Conservation (phyloP, 2,113 vertebrate genomes). For the Peromyscus polionotus region DNA sequence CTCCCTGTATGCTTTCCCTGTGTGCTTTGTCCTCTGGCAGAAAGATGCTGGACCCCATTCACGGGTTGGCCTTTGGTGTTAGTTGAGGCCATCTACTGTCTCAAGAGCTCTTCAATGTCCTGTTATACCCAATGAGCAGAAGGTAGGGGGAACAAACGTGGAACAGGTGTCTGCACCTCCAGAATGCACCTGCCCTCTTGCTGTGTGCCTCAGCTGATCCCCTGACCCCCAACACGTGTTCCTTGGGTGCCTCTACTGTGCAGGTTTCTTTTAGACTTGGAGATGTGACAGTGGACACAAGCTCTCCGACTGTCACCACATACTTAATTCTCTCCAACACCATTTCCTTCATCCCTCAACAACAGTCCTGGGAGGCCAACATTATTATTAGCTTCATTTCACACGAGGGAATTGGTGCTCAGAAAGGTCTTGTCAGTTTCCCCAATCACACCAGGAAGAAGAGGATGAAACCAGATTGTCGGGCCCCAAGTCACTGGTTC, state of each 20-base stretch:
- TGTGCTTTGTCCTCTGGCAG: neutral
- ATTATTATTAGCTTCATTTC: neutral
- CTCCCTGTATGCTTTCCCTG: too few relatives aligned
- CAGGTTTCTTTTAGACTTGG: neutral
- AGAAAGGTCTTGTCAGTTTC: neutral
- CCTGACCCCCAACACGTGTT: neutral
- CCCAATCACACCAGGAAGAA: neutral
- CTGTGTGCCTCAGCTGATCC: neutral
- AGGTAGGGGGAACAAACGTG: neutral
- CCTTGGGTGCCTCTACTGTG: fast-evolving
- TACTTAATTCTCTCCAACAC: neutral
- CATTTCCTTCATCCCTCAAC: neutral
- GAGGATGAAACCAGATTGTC: neutral
- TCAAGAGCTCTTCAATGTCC: neutral
- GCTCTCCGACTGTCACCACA: too few relatives aligned
- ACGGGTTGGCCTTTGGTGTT: neutral
- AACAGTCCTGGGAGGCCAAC: neutral
- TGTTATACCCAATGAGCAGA: neutral
- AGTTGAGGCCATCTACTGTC: neutral
- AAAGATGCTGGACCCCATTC: neutral
- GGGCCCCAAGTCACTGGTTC: neutral
- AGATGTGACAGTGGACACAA: neutral
- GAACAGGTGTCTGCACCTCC: neutral
- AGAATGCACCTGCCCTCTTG: neutral
- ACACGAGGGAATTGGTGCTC: neutral